These are phyloP conservation scores for Ruditapes philippinarum DNA, from an alignment of 1,140 invertebrate genomes.

Conservation along the genomic window DNA sequence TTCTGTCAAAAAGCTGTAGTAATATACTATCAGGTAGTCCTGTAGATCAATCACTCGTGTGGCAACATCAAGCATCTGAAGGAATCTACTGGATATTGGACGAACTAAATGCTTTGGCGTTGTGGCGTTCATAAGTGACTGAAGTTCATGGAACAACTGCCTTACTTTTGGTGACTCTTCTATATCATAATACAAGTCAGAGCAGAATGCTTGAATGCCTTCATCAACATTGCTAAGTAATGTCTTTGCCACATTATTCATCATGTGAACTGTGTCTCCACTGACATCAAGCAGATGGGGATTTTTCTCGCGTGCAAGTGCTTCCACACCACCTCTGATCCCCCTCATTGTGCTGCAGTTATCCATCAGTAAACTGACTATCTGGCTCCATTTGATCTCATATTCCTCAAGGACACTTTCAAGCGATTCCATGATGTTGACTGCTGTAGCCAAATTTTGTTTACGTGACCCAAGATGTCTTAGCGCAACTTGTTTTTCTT, in stretches of 20 bases:
- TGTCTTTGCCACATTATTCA: slow-evolving; percentile 53
- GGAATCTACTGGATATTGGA: not conserved
- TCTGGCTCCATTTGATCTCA: slow-evolving; percentile 42
- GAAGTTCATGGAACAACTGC: not conserved
- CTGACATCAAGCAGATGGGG: slow-evolving; percentile 51
- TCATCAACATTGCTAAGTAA: slow-evolving; percentile 16
- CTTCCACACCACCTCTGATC: slow-evolving; percentile 17
- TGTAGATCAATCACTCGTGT: not conserved
- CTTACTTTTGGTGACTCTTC: slow-evolving; percentile 39
- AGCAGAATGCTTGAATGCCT: not conserved
- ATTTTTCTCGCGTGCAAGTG: slow-evolving; percentile 41
- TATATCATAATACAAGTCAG: slow-evolving; percentile 7
- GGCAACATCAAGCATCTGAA: slow-evolving; percentile 19
- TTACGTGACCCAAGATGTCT: slow-evolving; percentile 31
- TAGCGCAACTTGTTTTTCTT: not conserved
- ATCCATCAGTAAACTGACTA: slow-evolving; percentile 57
- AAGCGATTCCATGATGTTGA: not conserved
- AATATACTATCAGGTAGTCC: not conserved
- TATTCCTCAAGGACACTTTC: slow-evolving; percentile 34
- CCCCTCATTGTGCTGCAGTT: slow-evolving; percentile 61
- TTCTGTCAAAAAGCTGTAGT: not conserved
- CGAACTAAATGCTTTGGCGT: not conserved
- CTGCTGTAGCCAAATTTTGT: slow-evolving; percentile 39
- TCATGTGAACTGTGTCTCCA: slow-evolving; percentile 57
- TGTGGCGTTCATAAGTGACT: not conserved